These are phyloP conservation scores for Hyles vespertilio DNA, from an alignment of 1,140 invertebrate species.

Conservation along the genomic window DNA sequence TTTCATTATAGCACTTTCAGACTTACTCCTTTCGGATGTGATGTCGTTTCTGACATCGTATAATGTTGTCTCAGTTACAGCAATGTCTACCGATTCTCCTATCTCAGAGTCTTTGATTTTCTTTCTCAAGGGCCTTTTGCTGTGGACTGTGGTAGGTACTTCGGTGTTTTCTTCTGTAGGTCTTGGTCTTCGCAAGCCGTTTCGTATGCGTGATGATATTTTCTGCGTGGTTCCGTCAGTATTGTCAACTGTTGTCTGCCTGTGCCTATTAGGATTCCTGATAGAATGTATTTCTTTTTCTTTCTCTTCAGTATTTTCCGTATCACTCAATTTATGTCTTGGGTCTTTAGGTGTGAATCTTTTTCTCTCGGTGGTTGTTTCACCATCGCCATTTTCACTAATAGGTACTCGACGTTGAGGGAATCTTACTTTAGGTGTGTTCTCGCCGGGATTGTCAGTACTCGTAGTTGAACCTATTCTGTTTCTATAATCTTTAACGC, in stretches of 20 bases:
- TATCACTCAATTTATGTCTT: slow-evolving; percentile 52
- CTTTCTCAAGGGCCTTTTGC: slow-evolving; percentile 53
- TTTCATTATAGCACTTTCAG: slow-evolving; percentile 76
- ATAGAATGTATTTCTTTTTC: slow-evolving; percentile 47
- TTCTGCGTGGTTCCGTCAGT: slow-evolving; percentile 46
- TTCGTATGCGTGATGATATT: slow-evolving; percentile 60
- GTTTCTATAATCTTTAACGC: slow-evolving; percentile 78
- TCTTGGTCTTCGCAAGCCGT: slow-evolving; percentile 47
- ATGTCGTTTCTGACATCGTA: slow-evolving; percentile 52
- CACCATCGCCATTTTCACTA: slow-evolving; percentile 53
- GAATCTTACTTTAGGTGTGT: slow-evolving; percentile 58
- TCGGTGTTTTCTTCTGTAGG: slow-evolving; percentile 55
- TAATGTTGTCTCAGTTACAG: slow-evolving; percentile 49
- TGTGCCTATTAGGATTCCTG: slow-evolving; percentile 36
- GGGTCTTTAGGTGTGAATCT: slow-evolving; percentile 72
- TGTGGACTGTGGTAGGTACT: slow-evolving; percentile 35
- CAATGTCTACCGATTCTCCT: slow-evolving; percentile 56
- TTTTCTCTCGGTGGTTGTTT: slow-evolving; percentile 65
- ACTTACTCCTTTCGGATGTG: slow-evolving; percentile 65
- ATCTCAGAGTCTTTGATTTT: slow-evolving; percentile 59
- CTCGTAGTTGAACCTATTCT: slow-evolving; percentile 74
- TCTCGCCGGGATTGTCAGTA: slow-evolving; percentile 64
- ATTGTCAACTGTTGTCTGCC: slow-evolving; percentile 35
- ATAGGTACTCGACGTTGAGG: slow-evolving; percentile 59
- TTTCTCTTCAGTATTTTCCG: slow-evolving; percentile 44